phyloP scores from a whole-genome alignment of 2,113 vertebrate species.

The Ptyas mucosa region DNA sequence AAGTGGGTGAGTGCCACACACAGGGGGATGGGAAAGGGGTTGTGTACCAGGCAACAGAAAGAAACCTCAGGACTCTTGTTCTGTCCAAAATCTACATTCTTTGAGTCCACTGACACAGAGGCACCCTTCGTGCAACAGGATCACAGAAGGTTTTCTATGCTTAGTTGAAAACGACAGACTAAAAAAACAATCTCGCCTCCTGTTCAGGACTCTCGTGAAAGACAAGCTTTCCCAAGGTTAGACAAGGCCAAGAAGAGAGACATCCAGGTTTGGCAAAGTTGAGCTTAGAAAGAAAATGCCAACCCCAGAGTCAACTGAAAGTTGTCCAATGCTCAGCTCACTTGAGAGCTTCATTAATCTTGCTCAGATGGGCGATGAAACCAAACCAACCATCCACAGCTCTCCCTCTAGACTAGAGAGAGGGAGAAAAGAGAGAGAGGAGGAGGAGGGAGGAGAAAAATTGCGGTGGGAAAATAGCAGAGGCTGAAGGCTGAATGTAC shows the following conservation, averaged over 20 bases:
- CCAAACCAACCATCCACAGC: neutral
- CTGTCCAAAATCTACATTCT: neutral
- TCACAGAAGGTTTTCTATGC: neutral
- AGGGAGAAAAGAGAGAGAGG: neutral
- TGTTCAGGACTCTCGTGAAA: neutral
- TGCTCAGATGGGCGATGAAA: neutral
- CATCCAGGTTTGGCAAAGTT: neutral
- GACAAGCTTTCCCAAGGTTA: neutral
- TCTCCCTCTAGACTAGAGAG: neutral
- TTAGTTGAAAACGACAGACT: neutral
- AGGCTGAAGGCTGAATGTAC: neutral
- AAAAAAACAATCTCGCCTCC: neutral
- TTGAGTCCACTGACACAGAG: neutral
- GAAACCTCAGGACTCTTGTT: neutral
- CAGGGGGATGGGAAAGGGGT: neutral
- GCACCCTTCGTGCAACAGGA: neutral
- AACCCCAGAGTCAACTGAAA: neutral
- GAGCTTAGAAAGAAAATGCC: neutral
- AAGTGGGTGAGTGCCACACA: neutral
- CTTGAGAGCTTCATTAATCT: neutral
- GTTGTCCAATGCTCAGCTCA: neutral
- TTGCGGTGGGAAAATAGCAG: too few species aligned
- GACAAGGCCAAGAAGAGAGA: neutral
- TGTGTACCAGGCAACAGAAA: neutral
- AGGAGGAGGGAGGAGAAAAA: neutral